Base-by-base conservation (phyloP, 2,797 vertebrate genomes). In the Propithecus deckenii region DNA sequence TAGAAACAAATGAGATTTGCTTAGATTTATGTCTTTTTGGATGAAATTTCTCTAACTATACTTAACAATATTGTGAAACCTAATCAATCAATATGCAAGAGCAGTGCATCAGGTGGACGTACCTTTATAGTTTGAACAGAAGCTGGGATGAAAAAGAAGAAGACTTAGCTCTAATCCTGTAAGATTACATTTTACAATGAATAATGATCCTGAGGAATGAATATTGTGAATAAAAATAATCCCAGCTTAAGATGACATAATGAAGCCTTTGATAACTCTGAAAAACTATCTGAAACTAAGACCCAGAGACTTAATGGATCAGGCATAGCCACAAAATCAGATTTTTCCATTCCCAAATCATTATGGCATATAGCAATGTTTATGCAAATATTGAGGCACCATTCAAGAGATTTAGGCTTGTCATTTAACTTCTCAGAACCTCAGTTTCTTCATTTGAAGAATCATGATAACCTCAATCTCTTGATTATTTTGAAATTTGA, bases 131-230 rank as follows among this genome's bases (percentile, higher is more conserved):
- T 83, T 72, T 87, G 84, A 96, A 96, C 71, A 89, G 93, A 85
- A 78, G 46, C 91, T 78, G 13, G 80, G 76, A 96, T 97, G 65
- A 92, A 96, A 95, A 91, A 63, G 93, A 95, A 81, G 28, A 23
- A 23, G 71, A 87, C n/a, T 97, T 94, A 95, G 63, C 17, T 74
- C 80, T 93, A 96, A 98, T 97, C 94, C 84, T 96, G 7, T n/a
- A 94, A 93, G 95, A 97, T 97, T 97, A 94, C 81, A 91, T 96
- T 84, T 95, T 89, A 90, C 91, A 98, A 61, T 86, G 96, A 96
- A 81, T 50, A 74, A 48, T 69, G 76, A 98, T 94, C 65, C 59
- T 17, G 12, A 89, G 35, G 84, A 96, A 92, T 59, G 46, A 80
- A 95, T 89, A 91, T 84, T 95, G 59, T 93, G 94, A 96, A 95